Evolutionary conservation across 1,140 invertebrate genomes (phyloP).

Genomic region (Euglossa dilemma): DNA sequence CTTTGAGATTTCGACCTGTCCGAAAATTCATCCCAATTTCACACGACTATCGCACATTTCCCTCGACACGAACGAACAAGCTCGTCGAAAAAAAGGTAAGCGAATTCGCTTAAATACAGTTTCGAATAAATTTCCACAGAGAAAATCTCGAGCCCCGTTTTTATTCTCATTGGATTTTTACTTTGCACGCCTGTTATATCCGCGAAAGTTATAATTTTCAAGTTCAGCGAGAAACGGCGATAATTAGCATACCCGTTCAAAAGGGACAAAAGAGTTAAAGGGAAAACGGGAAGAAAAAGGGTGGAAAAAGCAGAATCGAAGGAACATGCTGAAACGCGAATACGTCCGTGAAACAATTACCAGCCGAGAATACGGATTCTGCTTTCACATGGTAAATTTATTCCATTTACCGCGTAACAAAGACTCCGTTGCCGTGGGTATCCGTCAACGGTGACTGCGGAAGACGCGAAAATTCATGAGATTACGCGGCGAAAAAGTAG

Average conservation of each 20-base stretch:
- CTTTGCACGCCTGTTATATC: too few species aligned
- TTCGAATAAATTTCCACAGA: too few species aligned
- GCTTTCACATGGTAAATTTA: neutral
- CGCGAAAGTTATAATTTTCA: neutral
- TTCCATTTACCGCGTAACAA: neutral
- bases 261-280: neutral
- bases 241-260: neutral
- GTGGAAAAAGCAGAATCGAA: neutral
- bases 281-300: neutral
- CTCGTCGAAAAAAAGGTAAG: too few species aligned
- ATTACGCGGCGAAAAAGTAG: neutral
- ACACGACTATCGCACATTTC: too few species aligned
- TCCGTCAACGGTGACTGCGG: neutral
- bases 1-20: too few species aligned
- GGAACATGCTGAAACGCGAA: too few species aligned
- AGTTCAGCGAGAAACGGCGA: neutral
- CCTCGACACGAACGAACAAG: too few species aligned
- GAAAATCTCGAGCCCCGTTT: too few species aligned
- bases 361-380: too few species aligned
- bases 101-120: too few species aligned
- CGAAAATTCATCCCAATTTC: too few species aligned
- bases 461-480: slow-evolving; percentile 4
- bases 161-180: too few species aligned
- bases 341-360: neutral
- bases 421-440: neutral